These are phyloP conservation scores for Podarcis muralis DNA, from an alignment of 2,113 vertebrate species.

Conservation along the genomic window DNA sequence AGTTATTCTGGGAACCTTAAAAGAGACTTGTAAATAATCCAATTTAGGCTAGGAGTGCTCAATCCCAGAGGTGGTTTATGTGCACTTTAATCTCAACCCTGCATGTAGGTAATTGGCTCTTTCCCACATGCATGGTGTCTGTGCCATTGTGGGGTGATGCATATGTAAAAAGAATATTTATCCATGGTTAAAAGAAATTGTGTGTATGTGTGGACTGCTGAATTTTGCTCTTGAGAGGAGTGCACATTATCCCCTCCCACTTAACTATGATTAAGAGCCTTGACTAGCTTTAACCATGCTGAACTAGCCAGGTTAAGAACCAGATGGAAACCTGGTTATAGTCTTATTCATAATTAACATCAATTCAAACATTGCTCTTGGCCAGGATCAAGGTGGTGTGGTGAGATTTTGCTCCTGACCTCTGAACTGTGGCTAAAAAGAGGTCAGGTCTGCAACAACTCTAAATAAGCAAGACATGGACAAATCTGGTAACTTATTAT, in stretches of 20 bases:
- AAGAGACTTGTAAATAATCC: constrained; percentile 59
- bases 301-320: not conserved
- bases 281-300: not conserved
- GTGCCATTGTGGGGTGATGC: not conserved
- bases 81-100: not conserved
- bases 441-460: too few relatives aligned
- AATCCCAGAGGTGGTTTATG: not conserved
- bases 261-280: not conserved
- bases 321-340: not conserved
- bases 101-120: too few relatives aligned
- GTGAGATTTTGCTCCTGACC: not conserved
- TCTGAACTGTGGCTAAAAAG: not conserved
- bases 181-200: not conserved
- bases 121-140: too few relatives aligned
- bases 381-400: not conserved
- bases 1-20: not conserved
- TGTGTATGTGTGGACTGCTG: not conserved
- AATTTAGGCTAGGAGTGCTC: not conserved
- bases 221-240: not conserved
- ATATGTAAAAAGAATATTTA: not conserved
- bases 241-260: not conserved
- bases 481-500: not conserved
- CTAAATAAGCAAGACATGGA: not conserved
- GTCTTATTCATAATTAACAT: not conserved
- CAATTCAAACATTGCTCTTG: not conserved